Conservation (phyloP, 1,140 invertebrate genomes). For the Aphidius ervi region DNA sequence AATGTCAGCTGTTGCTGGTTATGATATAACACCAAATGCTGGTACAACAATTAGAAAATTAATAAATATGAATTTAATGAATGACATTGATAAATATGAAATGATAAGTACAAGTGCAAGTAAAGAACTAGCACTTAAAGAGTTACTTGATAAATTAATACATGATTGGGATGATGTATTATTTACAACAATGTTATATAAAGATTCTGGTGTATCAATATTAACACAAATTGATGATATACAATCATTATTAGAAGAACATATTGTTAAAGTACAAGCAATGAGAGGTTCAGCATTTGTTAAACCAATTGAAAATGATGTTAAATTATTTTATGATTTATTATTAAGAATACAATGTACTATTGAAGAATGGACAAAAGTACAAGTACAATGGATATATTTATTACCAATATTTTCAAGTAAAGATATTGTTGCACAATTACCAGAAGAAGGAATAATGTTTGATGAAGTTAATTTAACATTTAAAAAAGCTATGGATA, state of each 20-base stretch:
- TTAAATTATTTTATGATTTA: slow-evolving; percentile 78
- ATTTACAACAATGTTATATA: slow-evolving; percentile 69
- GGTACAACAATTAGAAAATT: slow-evolving; percentile 81
- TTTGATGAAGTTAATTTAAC: slow-evolving; percentile 73
- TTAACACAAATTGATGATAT: slow-evolving; percentile 80
- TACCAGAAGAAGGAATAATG: slow-evolving; percentile 83
- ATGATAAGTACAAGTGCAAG: slow-evolving; percentile 84
- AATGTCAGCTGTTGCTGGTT: slow-evolving; percentile 79
- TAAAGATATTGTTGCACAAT: slow-evolving; percentile 87
- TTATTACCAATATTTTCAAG: slow-evolving; percentile 90
- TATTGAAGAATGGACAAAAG: slow-evolving; percentile 85
- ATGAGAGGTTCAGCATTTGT: slow-evolving; percentile 91
- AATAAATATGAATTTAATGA: slow-evolving; percentile 69
- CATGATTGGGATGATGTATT: slow-evolving; percentile 77
- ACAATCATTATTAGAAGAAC: slow-evolving; percentile 81
- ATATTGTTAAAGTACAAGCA: slow-evolving; percentile 81
- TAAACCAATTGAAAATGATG: slow-evolving; percentile 79
- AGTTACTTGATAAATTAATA: slow-evolving; percentile 77
- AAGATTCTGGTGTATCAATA: slow-evolving; percentile 76
- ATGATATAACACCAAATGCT: slow-evolving; percentile 80
- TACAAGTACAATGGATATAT: slow-evolving; percentile 87
- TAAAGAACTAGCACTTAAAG: slow-evolving; percentile 79
- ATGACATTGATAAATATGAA: slow-evolving; percentile 75
- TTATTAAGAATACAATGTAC: slow-evolving; percentile 73
- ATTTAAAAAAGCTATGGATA: slow-evolving; percentile 76